Conservation (phyloP, 1,140 invertebrate species). For the Paramacrobiotus metropolitanus region DNA sequence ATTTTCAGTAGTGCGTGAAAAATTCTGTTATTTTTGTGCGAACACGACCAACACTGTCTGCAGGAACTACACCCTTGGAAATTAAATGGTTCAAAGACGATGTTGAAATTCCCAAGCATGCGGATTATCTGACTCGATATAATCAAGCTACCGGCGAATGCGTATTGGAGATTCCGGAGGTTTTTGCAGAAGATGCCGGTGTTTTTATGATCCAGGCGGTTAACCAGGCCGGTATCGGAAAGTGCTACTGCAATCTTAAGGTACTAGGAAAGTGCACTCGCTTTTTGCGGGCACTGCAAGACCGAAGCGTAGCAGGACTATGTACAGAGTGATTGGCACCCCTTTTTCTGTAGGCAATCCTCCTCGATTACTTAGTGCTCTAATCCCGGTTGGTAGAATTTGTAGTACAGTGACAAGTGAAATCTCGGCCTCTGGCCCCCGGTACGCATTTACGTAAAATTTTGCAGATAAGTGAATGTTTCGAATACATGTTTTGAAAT, state of each 20-base stretch:
- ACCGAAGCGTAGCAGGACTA: too few relatives aligned
- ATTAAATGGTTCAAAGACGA: constrained; percentile 4
- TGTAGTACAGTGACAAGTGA: constrained; percentile 8
- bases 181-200: constrained; percentile 37
- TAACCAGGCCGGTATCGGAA: constrained; percentile 46
- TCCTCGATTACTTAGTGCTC: too few relatives aligned
- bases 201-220: constrained; percentile 48
- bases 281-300: too few relatives aligned
- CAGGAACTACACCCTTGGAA: not conserved
- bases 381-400: too few relatives aligned
- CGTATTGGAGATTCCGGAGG: constrained; percentile 30
- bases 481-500: too few relatives aligned
- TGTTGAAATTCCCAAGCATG: not conserved
- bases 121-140: not conserved
- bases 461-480: too few relatives aligned
- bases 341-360: too few relatives aligned
- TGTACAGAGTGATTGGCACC: too few relatives aligned
- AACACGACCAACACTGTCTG: not conserved
- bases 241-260: constrained; percentile 49
- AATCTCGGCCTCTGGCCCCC: constrained; percentile 9
- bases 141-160: not conserved
- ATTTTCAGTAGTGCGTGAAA: not conserved
- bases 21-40: not conserved
- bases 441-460: too few relatives aligned
- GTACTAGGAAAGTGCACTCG: too few relatives aligned